Conservation (phyloP, 2,888 invertebrate species). For the Pollenia griseotomentosa region DNA sequence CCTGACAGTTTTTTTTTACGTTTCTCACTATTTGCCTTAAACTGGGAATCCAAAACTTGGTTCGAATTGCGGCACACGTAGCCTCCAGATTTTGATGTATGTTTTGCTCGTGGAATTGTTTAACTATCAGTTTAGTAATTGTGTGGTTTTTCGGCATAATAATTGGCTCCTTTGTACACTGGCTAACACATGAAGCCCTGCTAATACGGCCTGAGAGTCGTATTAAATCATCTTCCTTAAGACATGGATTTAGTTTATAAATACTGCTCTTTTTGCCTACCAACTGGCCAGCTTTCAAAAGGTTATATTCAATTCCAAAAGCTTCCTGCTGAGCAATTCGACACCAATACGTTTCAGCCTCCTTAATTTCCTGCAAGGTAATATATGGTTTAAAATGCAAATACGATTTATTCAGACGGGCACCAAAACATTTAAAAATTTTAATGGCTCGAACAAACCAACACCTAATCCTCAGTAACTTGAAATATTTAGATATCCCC, state of each 20-base stretch:
- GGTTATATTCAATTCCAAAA: neutral
- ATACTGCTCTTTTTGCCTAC: conserved; percentile 14
- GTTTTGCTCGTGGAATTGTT: neutral
- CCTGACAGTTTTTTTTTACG: neutral
- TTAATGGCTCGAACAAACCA: conserved; percentile 11
- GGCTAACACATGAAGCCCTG: neutral
- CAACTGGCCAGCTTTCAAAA: neutral
- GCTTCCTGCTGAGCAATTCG: conserved; percentile 24
- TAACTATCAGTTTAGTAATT: conserved; percentile 9
- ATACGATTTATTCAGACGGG: neutral
- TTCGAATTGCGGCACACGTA: conserved; percentile 6
- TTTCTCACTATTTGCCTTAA: conserved; percentile 2
- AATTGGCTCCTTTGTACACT: conserved; percentile 6
- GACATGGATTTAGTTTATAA: neutral
- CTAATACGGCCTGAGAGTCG: neutral
- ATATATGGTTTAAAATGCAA: neutral
- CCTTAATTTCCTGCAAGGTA: too few species aligned
- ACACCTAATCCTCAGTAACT: neutral
- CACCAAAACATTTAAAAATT: conserved; percentile 35
- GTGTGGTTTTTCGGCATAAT: conserved; percentile 23
- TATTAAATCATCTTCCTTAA: conserved; percentile 6
- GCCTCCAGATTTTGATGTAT: conserved; percentile 18
- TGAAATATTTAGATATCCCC: neutral
- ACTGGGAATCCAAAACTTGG: conserved; percentile 11
- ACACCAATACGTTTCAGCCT: conserved; percentile 13